Conservation (phyloP, 2,888 invertebrate genomes). For the Drosophila austrosaltans region DNA sequence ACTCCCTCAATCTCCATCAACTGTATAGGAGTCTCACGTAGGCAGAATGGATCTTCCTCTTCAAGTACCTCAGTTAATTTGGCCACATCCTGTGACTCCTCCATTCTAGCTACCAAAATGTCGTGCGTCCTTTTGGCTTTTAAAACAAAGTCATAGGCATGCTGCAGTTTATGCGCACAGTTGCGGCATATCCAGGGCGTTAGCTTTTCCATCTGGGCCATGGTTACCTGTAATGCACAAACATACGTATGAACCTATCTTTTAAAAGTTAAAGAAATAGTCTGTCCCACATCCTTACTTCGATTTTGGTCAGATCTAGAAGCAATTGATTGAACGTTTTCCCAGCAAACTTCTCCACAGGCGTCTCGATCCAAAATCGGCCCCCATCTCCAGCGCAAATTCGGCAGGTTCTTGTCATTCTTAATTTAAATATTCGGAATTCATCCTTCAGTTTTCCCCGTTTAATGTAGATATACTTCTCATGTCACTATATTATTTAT, state of each 20-base stretch:
- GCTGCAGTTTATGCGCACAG: conserved; percentile 54
- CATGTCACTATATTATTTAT: background rate
- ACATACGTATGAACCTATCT: background rate
- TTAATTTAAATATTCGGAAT: background rate
- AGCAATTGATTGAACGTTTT: conserved; percentile 64
- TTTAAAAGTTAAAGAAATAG: background rate
- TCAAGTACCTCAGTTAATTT: conserved; percentile 8
- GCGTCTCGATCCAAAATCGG: conserved; percentile 62
- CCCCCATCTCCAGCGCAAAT: conserved; percentile 53
- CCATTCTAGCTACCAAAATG: conserved; percentile 44
- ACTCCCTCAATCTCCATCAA: conserved; percentile 59
- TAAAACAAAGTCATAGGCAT: conserved; percentile 58
- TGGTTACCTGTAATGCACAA: conserved; percentile 39
- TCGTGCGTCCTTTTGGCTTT: conserved; percentile 55
- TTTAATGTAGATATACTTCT: too few species aligned
- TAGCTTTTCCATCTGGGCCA: conserved; percentile 43
- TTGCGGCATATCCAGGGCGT: conserved; percentile 59
- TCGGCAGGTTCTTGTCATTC: conserved; percentile 60
- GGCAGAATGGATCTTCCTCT: conserved; percentile 43
- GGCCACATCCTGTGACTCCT: background rate
- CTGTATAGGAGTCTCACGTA: conserved; percentile 58
- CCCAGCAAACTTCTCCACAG: conserved; percentile 49
- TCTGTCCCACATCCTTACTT: conserved; percentile 38
- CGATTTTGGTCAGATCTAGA: conserved; percentile 52
- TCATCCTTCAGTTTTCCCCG: background rate